Percentiles rank a stretch among this genome's conserved stretches.
phyloP scores from a whole-genome alignment of 2,797 vertebrate genomes.

The Agapornis canus region DNA sequence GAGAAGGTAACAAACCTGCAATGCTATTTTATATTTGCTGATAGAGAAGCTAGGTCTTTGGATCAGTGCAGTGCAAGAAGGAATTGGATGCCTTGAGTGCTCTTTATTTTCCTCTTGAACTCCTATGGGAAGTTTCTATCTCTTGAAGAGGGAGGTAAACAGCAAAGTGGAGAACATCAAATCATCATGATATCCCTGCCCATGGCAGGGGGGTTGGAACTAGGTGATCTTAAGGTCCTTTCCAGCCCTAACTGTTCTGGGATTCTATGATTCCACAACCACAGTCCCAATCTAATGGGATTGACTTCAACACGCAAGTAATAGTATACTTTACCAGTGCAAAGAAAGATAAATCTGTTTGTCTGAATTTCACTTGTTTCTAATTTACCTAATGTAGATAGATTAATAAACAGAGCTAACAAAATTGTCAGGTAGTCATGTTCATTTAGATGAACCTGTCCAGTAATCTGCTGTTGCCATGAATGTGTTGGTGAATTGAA shows the following conservation, averaged over 20 bases:
- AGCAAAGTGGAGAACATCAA: background rate
- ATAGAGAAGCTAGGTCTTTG: background rate
- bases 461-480: conserved; percentile 23
- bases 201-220: too few relatives aligned
- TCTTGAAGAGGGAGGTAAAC: background rate
- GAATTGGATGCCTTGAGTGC: background rate
- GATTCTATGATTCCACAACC: background rate
- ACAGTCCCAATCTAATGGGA: background rate
- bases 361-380: conserved; percentile 27
- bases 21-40: background rate
- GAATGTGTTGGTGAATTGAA: conserved; percentile 19
- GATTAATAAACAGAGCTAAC: conserved; percentile 45
- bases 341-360: conserved; percentile 28
- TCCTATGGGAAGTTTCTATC: background rate
- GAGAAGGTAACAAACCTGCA: background rate
- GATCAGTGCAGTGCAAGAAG: background rate
- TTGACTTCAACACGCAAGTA: background rate
- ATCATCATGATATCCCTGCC: background rate
- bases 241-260: too few relatives aligned
- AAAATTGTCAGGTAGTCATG: conserved; percentile 37
- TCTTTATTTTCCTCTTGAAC: background rate
- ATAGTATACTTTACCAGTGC: background rate
- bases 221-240: too few relatives aligned
- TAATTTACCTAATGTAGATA: conserved; percentile 48
- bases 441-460: conserved; percentile 40